Conservation (phyloP, 2,797 vertebrate genomes). For the Lutra lutra region DNA sequence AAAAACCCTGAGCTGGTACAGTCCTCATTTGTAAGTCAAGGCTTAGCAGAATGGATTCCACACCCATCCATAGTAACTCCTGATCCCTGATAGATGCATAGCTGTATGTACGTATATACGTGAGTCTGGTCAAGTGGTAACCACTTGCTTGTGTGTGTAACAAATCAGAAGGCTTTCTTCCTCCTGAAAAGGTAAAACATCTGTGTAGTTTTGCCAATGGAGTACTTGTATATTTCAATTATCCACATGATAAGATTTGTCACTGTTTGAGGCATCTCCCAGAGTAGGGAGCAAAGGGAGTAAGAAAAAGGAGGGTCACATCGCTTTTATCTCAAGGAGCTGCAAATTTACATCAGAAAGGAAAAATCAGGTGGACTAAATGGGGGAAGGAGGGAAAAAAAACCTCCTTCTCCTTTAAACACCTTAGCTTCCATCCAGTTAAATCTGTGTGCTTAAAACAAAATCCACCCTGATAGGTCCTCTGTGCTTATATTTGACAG, state of each 20-base stretch:
- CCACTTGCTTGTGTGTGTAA: not conserved
- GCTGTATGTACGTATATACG: not conserved
- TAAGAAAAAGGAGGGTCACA: not conserved
- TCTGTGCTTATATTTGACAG: not conserved
- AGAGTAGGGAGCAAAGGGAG: not conserved
- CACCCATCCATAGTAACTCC: not conserved
- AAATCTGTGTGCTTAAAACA: slow-evolving; percentile 8
- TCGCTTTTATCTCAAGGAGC: not conserved
- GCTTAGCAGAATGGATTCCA: not conserved
- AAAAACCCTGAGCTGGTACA: not conserved
- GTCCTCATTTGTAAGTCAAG: not conserved
- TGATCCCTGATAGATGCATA: not conserved
- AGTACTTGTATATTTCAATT: not conserved
- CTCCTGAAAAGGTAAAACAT: not conserved
- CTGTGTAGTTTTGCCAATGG: not conserved
- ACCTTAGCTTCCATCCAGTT: not conserved
- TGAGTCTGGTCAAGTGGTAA: not conserved
- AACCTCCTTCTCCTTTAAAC: not conserved
- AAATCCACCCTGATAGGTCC: not conserved
- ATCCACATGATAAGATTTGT: not conserved
- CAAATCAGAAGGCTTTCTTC: not conserved
- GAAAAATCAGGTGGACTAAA: not conserved
- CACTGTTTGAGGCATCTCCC: not conserved
- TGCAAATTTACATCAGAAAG: not conserved
- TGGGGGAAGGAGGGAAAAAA: not conserved